These are phyloP conservation scores for Globia sparganii DNA, from an alignment of 2,888 invertebrate species.

Conservation along the genomic window DNA sequence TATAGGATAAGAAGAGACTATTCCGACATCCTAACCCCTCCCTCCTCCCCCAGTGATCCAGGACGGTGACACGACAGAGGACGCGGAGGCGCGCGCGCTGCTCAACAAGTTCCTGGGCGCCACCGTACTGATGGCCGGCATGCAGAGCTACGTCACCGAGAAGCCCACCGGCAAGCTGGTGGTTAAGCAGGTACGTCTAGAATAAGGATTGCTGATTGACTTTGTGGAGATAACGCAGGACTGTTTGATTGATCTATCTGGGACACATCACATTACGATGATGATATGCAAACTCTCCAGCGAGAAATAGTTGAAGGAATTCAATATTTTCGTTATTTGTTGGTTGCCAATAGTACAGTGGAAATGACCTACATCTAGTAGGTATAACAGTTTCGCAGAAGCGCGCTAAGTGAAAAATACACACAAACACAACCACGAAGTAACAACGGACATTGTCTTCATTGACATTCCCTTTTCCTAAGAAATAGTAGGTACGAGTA, in stretches of 20 bases:
- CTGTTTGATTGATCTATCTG: not conserved
- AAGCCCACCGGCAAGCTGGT: conserved; percentile 73
- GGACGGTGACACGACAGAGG: conserved; percentile 92
- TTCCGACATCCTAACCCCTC: not conserved
- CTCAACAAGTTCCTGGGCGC: conserved; percentile 96
- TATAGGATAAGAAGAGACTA: not conserved
- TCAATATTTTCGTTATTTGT: not conserved
- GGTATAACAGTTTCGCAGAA: conserved; percentile 23
- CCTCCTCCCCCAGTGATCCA: conserved; percentile 87
- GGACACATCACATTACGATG: not conserved
- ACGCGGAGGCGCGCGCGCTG: conserved; percentile 93
- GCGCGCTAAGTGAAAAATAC: not conserved
- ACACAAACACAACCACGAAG: not conserved
- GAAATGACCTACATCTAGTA: conserved; percentile 15
- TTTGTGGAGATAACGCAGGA: not conserved
- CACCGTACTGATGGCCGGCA: conserved; percentile 94
- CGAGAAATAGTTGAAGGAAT: not conserved
- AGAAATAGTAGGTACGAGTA: no score
- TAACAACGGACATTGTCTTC: conserved; percentile 3
- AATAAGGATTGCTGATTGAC: not conserved
- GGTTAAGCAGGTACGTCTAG: conserved; percentile 77
- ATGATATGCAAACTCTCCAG: not conserved
- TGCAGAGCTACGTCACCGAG: conserved; percentile 91
- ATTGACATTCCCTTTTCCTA: conserved; percentile 2
- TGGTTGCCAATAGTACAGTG: conserved; percentile 10